Conservation (phyloP, 2,113 vertebrate genomes). For the Alethe castanea region DNA sequence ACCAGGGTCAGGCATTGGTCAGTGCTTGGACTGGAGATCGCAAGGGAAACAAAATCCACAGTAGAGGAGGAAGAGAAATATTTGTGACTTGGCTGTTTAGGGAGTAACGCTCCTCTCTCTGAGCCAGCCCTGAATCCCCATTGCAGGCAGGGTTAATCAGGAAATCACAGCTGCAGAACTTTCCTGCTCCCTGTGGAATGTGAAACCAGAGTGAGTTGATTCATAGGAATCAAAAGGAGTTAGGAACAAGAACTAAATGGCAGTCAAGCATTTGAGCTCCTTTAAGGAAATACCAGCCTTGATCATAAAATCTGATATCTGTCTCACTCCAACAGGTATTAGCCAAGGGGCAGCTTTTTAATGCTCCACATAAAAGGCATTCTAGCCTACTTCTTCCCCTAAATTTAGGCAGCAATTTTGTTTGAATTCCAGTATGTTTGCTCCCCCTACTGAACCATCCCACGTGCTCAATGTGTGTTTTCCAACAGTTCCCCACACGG, state of each 20-base stretch:
- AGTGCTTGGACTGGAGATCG: not conserved
- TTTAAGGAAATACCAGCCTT: not conserved
- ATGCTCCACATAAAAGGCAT: not conserved
- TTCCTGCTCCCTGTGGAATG: not conserved
- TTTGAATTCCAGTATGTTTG: not conserved
- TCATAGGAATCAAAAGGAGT: not conserved
- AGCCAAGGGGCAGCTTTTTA: not conserved
- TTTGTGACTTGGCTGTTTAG: not conserved
- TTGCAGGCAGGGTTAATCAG: not conserved
- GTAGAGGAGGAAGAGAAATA: not conserved
- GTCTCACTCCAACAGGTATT: not conserved
- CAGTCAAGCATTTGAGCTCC: not conserved
- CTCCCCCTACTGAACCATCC: conserved; percentile 5
- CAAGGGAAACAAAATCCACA: not conserved
- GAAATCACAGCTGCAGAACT: not conserved
- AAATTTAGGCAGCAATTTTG: not conserved
- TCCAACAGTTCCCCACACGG: not conserved
- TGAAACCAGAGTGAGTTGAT: not conserved
- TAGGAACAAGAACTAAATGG: not conserved
- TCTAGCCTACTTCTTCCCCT: not conserved
- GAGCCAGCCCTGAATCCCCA: not conserved
- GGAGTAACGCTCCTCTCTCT: not conserved
- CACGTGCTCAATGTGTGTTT: not conserved
- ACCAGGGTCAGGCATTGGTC: not conserved
- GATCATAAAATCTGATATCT: not conserved